Evolutionary conservation across 2,113 vertebrate genomes (phyloP), one percentile per base, ranked within the genome.

Genomic region (Montifringilla adamsi): DNA sequence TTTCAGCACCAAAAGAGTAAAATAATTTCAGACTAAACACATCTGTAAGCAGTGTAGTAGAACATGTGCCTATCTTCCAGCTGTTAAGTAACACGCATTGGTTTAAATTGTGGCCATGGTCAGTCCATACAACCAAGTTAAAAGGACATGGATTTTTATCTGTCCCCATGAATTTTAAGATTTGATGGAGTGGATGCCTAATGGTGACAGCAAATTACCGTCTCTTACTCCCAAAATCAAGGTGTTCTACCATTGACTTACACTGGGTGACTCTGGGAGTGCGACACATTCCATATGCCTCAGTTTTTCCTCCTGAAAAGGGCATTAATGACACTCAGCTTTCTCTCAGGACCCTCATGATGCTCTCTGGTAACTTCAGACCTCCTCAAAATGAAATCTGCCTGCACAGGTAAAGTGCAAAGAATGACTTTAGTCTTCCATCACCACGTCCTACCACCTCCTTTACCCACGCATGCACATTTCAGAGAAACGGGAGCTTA

Each of bases 331-430:
- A 14, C 62, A 69, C 49, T 66, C 33, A 81, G 46, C 58, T 50
- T 16, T 47, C 53, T 43, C 37, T 58, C 49, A 27, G 39, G 47
- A 43, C 19, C 23, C 39, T n/a, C 31, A n/a, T 0, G 0, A 10
- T 22, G 31, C n/a, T 73, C 1, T 0, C 49, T 69, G 69, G 37
- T 24, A 76, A 58, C 28, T 76, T 60, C 28, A n/a, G 62, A 17
- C 31, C 72, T 91, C 58, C 62, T n/a, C 27, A 30, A 30, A 53
- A 52, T 9, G 9, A 59, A 82, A 85, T 9, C 24, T 3, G 0
- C 41, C 37, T 43, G 35, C 49, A 16, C 3, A 13, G 39, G 30
- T 5, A 11, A 49, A 0, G 1, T n/a, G 16, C 43, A 62, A 53
- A 66, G 50, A 49, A 19, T 13, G 21, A 5, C n/a, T 30, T 14